Evolutionary conservation across 1,140 invertebrate species (phyloP), one percentile per base, ranked within the genome.

Genomic region (Ceratoteleas bidentatus): DNA sequence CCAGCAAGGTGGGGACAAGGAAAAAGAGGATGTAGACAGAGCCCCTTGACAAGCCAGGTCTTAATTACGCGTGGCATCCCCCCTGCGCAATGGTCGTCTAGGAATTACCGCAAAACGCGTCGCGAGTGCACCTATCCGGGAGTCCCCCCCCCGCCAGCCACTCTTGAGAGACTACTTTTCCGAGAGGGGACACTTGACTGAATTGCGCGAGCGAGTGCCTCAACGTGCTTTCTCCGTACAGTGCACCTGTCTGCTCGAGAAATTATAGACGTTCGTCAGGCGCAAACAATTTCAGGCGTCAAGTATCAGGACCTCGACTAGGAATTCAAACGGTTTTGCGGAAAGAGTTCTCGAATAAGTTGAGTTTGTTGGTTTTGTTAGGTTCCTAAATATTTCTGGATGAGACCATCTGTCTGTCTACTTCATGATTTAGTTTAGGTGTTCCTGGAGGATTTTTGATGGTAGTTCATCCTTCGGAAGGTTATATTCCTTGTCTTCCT

Each of bases 161-260:
- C 16, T 40, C 56, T 43, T n/a, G 38, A 62, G 57, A 73, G 24
- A 56, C 50, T 38, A 74, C 52, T 57, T 65, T 74, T 58, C 33
- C 32, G 16, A 57, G 70, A 74, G 69, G 49, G 58, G 69, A 64
- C 69, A 62, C 69, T 73, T 34, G 52, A 65, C 52, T 65, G 53
- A 65, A 74, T 74, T 74, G 53, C 70, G 32, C 13, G 14, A 49
- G 65, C 64, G 60, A 57, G 45, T 43, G 53, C 49, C 61, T 74
- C 58, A 58, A 64, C 60, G 61, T 65, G 60, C 60, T 65, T 74
- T 74, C 60, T 65, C 45, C 11, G 15, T 16, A 33, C 53, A 43
- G 53, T 58, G 61, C 70, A 74, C 61, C 70, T 74, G 70, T 58
- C 61, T 38, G 33, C 10, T 11, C 16, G 24, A 50, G 54, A 60